Percentiles rank a stretch among this genome's conserved stretches.
phyloP scores from a whole-genome alignment of 2,113 vertebrate species.

The Myrmecophaga tridactyla region DNA sequence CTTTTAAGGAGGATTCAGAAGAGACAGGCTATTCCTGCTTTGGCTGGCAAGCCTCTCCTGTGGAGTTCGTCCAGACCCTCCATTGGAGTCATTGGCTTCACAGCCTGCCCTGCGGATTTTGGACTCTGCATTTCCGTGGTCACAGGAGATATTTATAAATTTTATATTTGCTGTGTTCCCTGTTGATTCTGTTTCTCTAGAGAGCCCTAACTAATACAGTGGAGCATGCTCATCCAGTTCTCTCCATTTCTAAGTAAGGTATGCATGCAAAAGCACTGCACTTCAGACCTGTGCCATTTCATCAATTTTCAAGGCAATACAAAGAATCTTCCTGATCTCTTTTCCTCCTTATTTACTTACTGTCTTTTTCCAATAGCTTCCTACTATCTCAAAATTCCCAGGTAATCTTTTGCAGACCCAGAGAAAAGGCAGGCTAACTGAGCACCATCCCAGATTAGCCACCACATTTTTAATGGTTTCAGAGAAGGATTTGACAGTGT shows the following conservation, averaged over 20 bases:
- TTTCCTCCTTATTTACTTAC: background rate
- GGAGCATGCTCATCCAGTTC: background rate
- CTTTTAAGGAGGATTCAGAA: no score
- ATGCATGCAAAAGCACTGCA: background rate
- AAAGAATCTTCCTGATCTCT: background rate
- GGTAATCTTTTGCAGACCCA: background rate
- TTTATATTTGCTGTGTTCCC: no score
- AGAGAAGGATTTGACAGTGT: background rate
- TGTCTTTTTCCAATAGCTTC: background rate
- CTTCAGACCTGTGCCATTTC: background rate
- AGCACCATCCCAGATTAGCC: background rate
- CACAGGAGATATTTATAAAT: no score
- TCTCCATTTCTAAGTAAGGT: background rate
- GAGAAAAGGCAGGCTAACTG: background rate
- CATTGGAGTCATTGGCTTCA: no score
- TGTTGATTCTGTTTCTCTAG: no score
- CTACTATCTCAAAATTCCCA: background rate
- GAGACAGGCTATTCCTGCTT: no score
- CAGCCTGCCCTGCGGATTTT: no score
- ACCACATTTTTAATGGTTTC: background rate
- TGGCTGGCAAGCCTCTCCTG: no score
- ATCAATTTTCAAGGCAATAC: background rate
- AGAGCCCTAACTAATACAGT: no score
- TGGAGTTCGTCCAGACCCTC: no score
- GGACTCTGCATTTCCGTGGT: no score